phyloP scores from a whole-genome alignment of 1,140 invertebrate genomes.

The Mesaphorura yosii region DNA sequence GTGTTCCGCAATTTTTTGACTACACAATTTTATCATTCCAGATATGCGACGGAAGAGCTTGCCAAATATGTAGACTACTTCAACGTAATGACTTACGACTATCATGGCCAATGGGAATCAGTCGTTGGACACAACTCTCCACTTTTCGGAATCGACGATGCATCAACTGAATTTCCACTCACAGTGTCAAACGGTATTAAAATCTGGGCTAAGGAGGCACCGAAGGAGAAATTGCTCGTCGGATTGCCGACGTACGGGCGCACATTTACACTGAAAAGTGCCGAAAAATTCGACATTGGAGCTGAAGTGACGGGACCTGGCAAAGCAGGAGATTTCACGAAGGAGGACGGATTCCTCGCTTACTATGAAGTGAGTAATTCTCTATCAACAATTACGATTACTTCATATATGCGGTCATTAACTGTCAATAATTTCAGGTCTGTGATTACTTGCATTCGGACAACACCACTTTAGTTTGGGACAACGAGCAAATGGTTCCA shows the following conservation, averaged over 20 bases:
- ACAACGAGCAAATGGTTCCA: slow-evolving; percentile 88
- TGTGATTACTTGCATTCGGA: slow-evolving; percentile 82
- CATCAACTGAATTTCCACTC: slow-evolving; percentile 75
- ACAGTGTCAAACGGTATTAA: slow-evolving; percentile 81
- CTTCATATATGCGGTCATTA: neutral
- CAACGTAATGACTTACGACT: slow-evolving; percentile 91
- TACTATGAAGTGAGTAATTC: slow-evolving; percentile 68
- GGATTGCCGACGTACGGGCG: slow-evolving; percentile 91
- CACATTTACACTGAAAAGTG: slow-evolving; percentile 83
- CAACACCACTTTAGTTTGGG: slow-evolving; percentile 89
- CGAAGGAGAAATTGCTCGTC: slow-evolving; percentile 87
- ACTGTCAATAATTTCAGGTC: slow-evolving; percentile 44
- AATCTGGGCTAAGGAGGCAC: slow-evolving; percentile 86
- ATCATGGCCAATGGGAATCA: slow-evolving; percentile 85
- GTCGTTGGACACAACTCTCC: slow-evolving; percentile 87
- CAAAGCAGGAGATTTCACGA: slow-evolving; percentile 65
- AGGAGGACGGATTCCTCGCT: slow-evolving; percentile 78
- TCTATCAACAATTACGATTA: neutral
- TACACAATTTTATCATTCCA: slow-evolving; percentile 11
- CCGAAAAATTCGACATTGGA: slow-evolving; percentile 79
- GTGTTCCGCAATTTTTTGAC: neutral
- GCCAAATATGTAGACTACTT: slow-evolving; percentile 88
- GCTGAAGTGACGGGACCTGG: slow-evolving; percentile 79
- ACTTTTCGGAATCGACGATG: slow-evolving; percentile 73
- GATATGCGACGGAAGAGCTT: slow-evolving; percentile 83